These are phyloP conservation scores for Eupeodes corollae DNA, from an alignment of 1,140 invertebrate genomes.

Conservation along the genomic window DNA sequence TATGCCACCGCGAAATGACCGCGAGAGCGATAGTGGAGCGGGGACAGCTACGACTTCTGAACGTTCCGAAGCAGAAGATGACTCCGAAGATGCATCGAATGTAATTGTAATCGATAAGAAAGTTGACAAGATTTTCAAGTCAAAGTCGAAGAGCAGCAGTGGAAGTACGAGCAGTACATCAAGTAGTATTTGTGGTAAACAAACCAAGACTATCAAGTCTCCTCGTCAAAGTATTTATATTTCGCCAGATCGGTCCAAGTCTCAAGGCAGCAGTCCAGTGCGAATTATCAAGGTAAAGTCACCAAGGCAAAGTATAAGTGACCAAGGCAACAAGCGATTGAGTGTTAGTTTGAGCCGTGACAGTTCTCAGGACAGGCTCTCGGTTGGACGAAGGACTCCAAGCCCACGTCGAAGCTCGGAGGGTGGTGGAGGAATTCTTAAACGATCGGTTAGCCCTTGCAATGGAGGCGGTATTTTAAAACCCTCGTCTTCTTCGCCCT, in stretches of 20 bases:
- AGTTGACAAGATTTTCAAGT: slow-evolving; percentile 34
- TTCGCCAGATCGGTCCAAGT: slow-evolving; percentile 34
- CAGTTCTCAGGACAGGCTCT: slow-evolving; percentile 29
- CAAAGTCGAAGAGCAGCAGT: slow-evolving; percentile 18
- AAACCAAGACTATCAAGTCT: slow-evolving; percentile 10
- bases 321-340: slow-evolving; percentile 24
- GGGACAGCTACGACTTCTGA: slow-evolving; percentile 20
- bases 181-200: slow-evolving; percentile 13
- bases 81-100: slow-evolving; percentile 23
- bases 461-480: slow-evolving; percentile 22
- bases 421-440: slow-evolving; percentile 23
- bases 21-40: slow-evolving; percentile 27
- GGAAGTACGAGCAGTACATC: slow-evolving; percentile 6
- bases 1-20: slow-evolving; percentile 23
- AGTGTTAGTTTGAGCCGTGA: slow-evolving; percentile 29
- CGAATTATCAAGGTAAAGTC: slow-evolving; percentile 36
- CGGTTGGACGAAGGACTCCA: slow-evolving; percentile 24
- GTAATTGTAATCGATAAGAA: slow-evolving; percentile 33
- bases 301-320: slow-evolving; percentile 25
- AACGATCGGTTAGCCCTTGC: slow-evolving; percentile 15
- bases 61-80: slow-evolving; percentile 29
- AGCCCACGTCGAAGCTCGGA: slow-evolving; percentile 30
- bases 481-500: slow-evolving; percentile 22
- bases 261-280: slow-evolving; percentile 33
- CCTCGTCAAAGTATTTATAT: slow-evolving; percentile 30